Evolutionary conservation across 2,797 vertebrate species (phyloP).

Genomic region (Coreius guichenoti): DNA sequence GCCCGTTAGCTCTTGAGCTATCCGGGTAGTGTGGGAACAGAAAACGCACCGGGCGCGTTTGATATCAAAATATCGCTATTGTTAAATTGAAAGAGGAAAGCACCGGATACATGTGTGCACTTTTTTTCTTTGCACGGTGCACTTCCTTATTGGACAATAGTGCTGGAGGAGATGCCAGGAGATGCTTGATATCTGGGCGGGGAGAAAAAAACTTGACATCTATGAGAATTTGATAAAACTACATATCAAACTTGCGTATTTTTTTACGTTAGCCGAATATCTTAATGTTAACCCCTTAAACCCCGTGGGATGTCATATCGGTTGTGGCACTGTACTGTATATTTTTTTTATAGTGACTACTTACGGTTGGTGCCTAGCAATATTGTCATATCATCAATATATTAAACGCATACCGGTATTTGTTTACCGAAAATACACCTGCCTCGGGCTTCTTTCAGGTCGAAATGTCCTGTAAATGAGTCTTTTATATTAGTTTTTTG

Average conservation of each 20-base stretch:
- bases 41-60: not conserved
- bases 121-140: not conserved
- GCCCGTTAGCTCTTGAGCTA: conserved; percentile 51
- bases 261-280: not conserved
- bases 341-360: not conserved
- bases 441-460: not conserved
- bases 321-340: conserved; percentile 1
- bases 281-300: not conserved
- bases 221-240: not conserved
- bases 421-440: not conserved
- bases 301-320: conserved; percentile 1
- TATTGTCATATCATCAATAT: conserved; percentile 8
- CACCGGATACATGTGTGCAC: not conserved
- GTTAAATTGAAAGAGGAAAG: not conserved
- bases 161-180: conserved; percentile 3
- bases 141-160: not conserved
- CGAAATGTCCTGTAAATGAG: not conserved
- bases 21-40: conserved; percentile 64
- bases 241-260: not conserved
- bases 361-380: conserved; percentile 15
- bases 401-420: not conserved
- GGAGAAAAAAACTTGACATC: conserved; percentile 6
- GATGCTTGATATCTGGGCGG: conserved; percentile 13
- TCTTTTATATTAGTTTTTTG: not conserved
- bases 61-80: not conserved